Base-by-base conservation (phyloP, 2,113 vertebrate species). In the Cyprinus carpio region DNA sequence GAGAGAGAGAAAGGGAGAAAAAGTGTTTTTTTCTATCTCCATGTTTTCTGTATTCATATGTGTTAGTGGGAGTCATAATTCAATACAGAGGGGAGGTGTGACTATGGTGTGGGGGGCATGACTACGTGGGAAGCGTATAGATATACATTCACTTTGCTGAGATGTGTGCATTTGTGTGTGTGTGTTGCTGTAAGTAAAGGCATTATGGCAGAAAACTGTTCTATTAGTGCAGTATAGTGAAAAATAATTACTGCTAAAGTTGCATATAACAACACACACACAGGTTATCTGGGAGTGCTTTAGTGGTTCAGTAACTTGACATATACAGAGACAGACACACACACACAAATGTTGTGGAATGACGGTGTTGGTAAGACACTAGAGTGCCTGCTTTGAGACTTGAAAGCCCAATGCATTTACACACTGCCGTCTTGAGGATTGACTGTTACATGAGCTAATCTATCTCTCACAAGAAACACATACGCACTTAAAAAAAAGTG, bases 41-140 rank as follows among this genome's bases (percentile, higher is more conserved):
- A 3, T 81, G 51, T 81, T 81, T 86, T 81, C 78, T 82, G 81
- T 58, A 82, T 82, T 82, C 81, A 82, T 71, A 40, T 0, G 49
- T 18, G 49, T 54, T 58, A 40, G 65, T 72, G 49, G 20, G 46
- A 58, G 49, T 40, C 81, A 82, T 82, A 82, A 82, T 82, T 72
- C 81, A 82, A 46, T 81, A 49, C 64, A 82, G 29, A 29, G 49
- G 29, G 81, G 81, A 58, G 64, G 81, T 72, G 64, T 69, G 18
- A 67, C 18, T 82, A 64, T 69, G 62, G 80, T 34, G 80, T 69
- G 62, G 40, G 79, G 78, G 78, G 78, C 58, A 80, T 64, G 62
- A 20, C 27, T 81, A 67, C 79, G 79, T 81, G 79, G 79, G 27
- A 40, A 69, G 79, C 18, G 6, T 81, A 11, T 81, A 81, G 79